Conservation (phyloP, 2,113 vertebrate genomes). For the Ailurus styani region DNA sequence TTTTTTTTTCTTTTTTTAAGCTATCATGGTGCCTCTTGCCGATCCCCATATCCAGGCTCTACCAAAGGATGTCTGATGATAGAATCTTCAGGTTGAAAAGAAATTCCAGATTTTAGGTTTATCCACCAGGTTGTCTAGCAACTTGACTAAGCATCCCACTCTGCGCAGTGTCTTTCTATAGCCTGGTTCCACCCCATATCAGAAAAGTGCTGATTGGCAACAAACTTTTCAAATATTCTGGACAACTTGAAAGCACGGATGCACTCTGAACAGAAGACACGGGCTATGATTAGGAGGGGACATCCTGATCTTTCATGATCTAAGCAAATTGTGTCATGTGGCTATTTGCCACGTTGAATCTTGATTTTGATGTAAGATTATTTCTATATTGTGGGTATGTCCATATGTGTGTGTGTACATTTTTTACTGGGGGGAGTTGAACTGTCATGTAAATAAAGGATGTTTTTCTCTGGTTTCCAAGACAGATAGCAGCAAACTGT, state of each 20-base stretch:
- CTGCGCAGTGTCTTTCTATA: neutral
- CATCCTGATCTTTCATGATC: neutral
- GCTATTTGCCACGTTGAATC: neutral
- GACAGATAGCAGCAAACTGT: neutral
- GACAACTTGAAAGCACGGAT: neutral
- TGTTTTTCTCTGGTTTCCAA: neutral
- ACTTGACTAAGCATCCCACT: neutral
- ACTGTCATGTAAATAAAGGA: neutral
- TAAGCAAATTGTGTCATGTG: fast-evolving
- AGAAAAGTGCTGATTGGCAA: neutral
- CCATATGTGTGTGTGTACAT: neutral
- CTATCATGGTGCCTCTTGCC: neutral
- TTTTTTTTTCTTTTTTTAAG: neutral
- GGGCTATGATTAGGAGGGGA: neutral
- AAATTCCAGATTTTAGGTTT: neutral
- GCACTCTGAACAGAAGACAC: fast-evolving
- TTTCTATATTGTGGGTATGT: neutral
- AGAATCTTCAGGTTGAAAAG: neutral
- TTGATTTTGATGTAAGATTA: neutral
- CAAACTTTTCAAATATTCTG: neutral
- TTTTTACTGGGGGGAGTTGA: neutral
- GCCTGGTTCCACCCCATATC: neutral
- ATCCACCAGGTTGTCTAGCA: neutral
- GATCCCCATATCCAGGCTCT: neutral
- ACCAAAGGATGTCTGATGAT: neutral